Conservation (phyloP, 2,797 vertebrate genomes). For the Threskiornis aethiopicus region DNA sequence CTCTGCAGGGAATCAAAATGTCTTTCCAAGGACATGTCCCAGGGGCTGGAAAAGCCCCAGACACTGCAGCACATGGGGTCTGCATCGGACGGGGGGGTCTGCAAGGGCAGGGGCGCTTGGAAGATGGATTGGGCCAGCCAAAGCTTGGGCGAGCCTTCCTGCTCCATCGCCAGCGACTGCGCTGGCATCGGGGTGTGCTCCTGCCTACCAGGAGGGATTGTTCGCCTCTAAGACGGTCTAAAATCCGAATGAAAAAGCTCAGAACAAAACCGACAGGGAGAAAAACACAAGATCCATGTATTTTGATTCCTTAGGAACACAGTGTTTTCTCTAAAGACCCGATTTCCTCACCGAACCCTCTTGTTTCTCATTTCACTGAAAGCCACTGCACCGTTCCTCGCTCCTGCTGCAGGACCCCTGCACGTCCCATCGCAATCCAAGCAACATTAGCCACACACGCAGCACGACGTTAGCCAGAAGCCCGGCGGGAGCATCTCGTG, state of each 20-base stretch:
- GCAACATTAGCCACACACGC: not conserved
- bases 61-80: fast-evolving
- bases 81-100: fast-evolving
- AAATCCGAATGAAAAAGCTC: not conserved
- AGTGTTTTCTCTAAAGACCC: not conserved
- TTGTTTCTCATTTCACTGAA: not conserved
- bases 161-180: not conserved
- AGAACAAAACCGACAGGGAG: not conserved
- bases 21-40: too few species aligned
- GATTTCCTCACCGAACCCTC: not conserved
- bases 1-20: not conserved
- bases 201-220: not conserved
- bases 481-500: not conserved
- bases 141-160: not conserved
- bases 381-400: not conserved
- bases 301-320: not conserved
- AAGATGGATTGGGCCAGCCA: not conserved
- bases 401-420: not conserved
- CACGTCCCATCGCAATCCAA: not conserved
- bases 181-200: not conserved
- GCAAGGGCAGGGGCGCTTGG: not conserved
- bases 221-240: not conserved
- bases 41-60: not conserved
- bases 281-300: not conserved
- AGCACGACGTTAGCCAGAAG: fast-evolving